phyloP scores from a whole-genome alignment of 2,888 invertebrate genomes.

The Mimas tiliae region DNA sequence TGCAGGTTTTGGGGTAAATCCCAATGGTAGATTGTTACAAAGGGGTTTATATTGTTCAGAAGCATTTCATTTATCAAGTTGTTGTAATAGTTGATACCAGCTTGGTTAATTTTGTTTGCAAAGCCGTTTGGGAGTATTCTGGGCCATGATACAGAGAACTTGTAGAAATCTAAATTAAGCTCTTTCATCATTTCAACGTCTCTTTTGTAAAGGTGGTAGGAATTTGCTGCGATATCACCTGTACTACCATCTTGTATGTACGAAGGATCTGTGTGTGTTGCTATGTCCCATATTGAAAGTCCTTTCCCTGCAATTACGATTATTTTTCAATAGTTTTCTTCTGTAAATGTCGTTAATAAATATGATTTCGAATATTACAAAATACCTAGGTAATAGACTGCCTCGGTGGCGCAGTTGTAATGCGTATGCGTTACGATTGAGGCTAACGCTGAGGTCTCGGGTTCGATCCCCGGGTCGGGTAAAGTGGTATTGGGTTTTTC shows the following conservation, averaged over 20 bases:
- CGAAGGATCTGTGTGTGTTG: constrained; percentile 52
- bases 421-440: too few species aligned
- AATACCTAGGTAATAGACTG: too few species aligned
- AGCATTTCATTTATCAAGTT: constrained; percentile 85
- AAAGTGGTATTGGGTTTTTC: too few species aligned
- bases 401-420: too few species aligned
- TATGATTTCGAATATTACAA: too few species aligned
- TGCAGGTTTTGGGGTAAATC: constrained; percentile 84
- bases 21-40: constrained; percentile 86
- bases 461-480: too few species aligned
- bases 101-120: constrained; percentile 76
- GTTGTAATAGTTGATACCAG: constrained; percentile 87
- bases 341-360: too few species aligned
- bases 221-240: constrained; percentile 87
- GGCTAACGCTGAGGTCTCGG: too few species aligned
- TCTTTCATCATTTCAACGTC: constrained; percentile 74
- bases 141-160: constrained; percentile 87
- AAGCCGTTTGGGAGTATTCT: constrained; percentile 86
- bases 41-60: constrained; percentile 82
- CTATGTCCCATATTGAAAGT: constrained; percentile 83
- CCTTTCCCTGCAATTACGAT: constrained; percentile 80
- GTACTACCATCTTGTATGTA: constrained; percentile 55
- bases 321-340: background rate
- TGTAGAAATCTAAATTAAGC: constrained; percentile 79
- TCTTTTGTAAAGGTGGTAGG: constrained; percentile 85